Evolutionary conservation across 2,797 vertebrate species (phyloP).

Genomic region (Neosalanx taihuensis): DNA sequence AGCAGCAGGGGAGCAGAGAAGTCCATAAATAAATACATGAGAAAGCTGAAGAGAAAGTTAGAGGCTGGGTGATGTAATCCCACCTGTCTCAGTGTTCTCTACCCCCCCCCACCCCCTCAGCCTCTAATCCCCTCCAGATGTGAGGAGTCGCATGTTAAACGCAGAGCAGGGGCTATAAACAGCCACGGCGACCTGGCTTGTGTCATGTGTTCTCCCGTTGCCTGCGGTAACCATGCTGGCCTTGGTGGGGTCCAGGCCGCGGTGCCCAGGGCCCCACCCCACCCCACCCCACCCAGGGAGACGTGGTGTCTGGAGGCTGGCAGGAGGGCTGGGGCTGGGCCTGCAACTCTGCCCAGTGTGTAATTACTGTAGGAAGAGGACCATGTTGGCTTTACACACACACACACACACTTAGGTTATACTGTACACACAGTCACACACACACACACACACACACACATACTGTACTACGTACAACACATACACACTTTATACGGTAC

Average conservation of each 20-base stretch:
- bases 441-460: slow-evolving; percentile 5
- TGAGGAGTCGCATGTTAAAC: slow-evolving; percentile 35
- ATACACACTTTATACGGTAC: neutral
- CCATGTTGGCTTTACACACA: slow-evolving; percentile 45
- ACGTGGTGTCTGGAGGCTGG: slow-evolving; percentile 63
- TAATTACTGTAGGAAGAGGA: slow-evolving; percentile 56
- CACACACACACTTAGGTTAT: slow-evolving; percentile 10
- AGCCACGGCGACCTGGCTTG: slow-evolving; percentile 63
- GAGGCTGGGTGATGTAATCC: too few species aligned
- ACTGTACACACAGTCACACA: neutral
- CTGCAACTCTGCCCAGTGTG: slow-evolving; percentile 58
- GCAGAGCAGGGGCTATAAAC: slow-evolving; percentile 56
- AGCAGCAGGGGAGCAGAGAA: too few species aligned
- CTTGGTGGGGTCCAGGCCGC: slow-evolving; percentile 38
- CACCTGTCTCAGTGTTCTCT: neutral
- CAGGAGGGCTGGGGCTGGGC: slow-evolving; percentile 59
- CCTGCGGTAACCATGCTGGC: slow-evolving; percentile 17
- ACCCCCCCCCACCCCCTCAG: slow-evolving; percentile 13
- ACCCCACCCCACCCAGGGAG: slow-evolving; percentile 65
- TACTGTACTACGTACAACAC: neutral
- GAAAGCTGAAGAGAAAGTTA: too few species aligned
- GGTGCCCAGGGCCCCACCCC: slow-evolving; percentile 59
- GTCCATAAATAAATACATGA: too few species aligned
- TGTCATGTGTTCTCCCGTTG: slow-evolving; percentile 62
- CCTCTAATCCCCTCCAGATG: slow-evolving; percentile 62